Percentiles rank a stretch among this genome's conserved stretches.
Conservation (phyloP, 2,888 invertebrate genomes). For the Trachelus tabidus region DNA sequence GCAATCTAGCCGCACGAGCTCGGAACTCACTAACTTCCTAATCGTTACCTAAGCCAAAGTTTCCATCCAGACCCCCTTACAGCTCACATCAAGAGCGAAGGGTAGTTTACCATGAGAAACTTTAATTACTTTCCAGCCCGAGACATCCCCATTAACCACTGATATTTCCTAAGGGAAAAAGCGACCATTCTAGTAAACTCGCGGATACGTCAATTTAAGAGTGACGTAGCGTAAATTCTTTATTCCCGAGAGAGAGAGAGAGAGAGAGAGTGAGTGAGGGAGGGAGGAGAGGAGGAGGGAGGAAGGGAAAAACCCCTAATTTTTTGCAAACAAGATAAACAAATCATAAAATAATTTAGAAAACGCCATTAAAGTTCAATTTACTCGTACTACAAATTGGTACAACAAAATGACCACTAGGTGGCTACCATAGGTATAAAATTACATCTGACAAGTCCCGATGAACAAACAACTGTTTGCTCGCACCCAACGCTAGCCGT, state of each 20-base stretch:
- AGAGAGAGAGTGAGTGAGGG: too few relatives aligned
- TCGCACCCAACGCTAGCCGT: conserved; percentile 41
- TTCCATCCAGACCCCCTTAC: background rate
- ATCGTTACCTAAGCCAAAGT: background rate
- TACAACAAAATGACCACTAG: background rate
- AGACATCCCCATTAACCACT: background rate
- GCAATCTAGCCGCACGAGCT: background rate
- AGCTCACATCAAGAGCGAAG: background rate
- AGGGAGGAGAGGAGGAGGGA: too few relatives aligned
- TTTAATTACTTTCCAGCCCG: background rate
- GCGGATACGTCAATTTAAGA: background rate
- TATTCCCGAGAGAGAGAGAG: background rate
- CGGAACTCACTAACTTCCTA: background rate
- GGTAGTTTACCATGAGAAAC: background rate
- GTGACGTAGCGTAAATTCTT: background rate
- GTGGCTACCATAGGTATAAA: background rate
- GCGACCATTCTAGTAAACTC: background rate
- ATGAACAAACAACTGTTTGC: conserved; percentile 53
- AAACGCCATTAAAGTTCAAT: background rate
- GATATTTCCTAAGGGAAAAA: background rate
- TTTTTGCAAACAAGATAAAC: background rate
- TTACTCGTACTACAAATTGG: background rate
- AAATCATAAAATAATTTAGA: background rate
- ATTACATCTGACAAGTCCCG: background rate
- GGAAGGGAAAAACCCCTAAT: background rate